phyloP scores from a whole-genome alignment of 1,140 invertebrate genomes.

The Calephelis virginiensis region DNA sequence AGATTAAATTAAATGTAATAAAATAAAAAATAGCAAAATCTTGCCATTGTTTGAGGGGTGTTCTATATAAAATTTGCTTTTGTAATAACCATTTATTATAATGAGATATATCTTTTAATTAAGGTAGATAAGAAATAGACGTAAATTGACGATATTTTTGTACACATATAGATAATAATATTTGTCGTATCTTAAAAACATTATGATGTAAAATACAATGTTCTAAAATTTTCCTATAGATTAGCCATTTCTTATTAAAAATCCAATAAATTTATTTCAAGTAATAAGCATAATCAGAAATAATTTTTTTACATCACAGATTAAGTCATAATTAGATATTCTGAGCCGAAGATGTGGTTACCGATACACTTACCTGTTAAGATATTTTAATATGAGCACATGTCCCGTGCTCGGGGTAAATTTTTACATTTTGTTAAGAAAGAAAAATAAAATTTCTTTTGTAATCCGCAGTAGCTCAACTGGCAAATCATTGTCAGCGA shows the following conservation, averaged over 20 bases:
- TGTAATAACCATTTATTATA: not conserved
- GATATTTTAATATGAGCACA: too few relatives aligned
- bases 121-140: constrained; percentile 18
- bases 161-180: constrained; percentile 64
- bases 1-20: not conserved
- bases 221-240: constrained; percentile 40
- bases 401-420: too few relatives aligned
- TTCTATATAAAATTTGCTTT: not conserved
- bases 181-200: constrained; percentile 25
- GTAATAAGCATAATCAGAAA: constrained; percentile 41
- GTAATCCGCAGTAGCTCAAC: too few relatives aligned
- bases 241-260: constrained; percentile 12
- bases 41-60: not conserved
- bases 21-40: not conserved
- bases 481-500: too few relatives aligned
- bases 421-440: too few relatives aligned
- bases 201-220: constrained; percentile 27
- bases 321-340: constrained; percentile 40
- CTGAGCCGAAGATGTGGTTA: constrained; percentile 56
- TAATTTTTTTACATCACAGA: constrained; percentile 53
- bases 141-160: constrained; percentile 69
- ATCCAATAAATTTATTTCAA: constrained; percentile 21
- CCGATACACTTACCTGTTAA: constrained; percentile 35
- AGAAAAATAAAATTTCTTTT: too few relatives aligned
- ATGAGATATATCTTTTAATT: not conserved